Conservation (phyloP, 1,140 invertebrate species). For the Bombyx mandarina region DNA sequence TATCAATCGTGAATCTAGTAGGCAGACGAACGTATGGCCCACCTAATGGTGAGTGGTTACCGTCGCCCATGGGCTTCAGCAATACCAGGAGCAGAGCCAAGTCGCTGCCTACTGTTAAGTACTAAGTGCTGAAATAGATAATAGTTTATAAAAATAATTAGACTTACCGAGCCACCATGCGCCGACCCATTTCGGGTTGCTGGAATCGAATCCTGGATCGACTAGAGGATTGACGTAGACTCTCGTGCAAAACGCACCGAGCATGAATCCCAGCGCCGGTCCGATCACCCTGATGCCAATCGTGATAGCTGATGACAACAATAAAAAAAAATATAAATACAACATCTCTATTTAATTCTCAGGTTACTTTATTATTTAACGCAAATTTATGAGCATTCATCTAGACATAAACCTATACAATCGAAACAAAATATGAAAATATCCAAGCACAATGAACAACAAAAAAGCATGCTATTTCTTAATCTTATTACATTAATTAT, state of each 20-base stretch:
- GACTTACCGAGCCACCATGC: constrained; percentile 91
- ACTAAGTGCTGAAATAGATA: too few relatives aligned
- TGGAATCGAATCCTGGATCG: constrained; percentile 82
- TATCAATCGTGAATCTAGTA: too few relatives aligned
- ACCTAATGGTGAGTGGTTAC: too few relatives aligned
- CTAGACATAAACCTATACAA: too few relatives aligned
- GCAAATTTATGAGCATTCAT: too few relatives aligned
- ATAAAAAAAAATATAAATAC: constrained; percentile 4
- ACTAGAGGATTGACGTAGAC: constrained; percentile 86
- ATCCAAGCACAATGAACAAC: too few relatives aligned
- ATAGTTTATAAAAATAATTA: too few relatives aligned
- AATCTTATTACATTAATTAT: constrained; percentile 17
- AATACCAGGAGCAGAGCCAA: too few relatives aligned
- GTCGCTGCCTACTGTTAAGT: too few relatives aligned
- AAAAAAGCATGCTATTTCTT: neutral
- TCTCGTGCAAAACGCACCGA: constrained; percentile 91
- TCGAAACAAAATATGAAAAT: too few relatives aligned
- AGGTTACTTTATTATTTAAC: neutral
- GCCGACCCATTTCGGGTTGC: constrained; percentile 91
- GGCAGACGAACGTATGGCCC: too few relatives aligned
- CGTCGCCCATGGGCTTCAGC: too few relatives aligned
- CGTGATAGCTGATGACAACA: constrained; percentile 81
- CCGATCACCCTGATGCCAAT: constrained; percentile 93
- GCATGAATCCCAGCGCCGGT: constrained; percentile 90
- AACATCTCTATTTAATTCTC: neutral